A percentile compares a stretch with the other conserved stretches of the same genome.
Conservation (phyloP, 2,113 vertebrate genomes). For the Dissostichus mawsoni region DNA sequence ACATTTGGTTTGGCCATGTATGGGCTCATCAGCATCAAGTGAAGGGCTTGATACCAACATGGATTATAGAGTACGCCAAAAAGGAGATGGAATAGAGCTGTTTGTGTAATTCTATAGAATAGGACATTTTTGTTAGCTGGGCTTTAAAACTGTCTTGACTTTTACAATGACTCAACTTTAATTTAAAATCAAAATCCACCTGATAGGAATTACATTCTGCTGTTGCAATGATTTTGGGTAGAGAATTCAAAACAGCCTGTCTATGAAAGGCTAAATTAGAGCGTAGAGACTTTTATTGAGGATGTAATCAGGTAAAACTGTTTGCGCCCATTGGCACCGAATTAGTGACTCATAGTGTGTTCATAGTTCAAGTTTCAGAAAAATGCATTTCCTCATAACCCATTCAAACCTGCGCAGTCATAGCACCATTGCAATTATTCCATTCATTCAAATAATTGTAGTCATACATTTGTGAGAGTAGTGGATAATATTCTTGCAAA, state of each 20-base stretch:
- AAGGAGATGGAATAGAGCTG: constrained; percentile 4
- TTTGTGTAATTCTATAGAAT: neutral
- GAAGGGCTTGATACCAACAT: constrained; percentile 2
- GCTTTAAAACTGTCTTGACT: neutral
- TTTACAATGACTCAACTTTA: neutral
- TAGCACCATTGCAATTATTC: neutral
- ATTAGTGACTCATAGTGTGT: constrained; percentile 7
- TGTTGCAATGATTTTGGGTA: constrained; percentile 4
- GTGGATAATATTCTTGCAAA: neutral
- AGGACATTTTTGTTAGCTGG: neutral
- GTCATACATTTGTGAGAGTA: neutral
- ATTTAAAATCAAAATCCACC: neutral
- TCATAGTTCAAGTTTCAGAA: constrained; percentile 13
- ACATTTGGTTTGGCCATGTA: neutral
- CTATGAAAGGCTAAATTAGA: constrained; percentile 7
- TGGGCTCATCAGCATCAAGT: constrained; percentile 27
- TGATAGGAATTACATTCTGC: constrained; percentile 15
- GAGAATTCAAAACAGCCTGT: constrained; percentile 5
- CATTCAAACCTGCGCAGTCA: constrained; percentile 4
- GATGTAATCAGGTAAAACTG: neutral
- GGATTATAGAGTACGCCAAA: neutral
- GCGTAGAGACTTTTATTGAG: neutral
- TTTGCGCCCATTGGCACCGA: neutral
- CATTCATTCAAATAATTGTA: constrained; percentile 1
- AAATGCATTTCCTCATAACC: constrained; percentile 5